Conservation (phyloP, 2,113 vertebrate genomes). For the Cochlearius cochlearius region DNA sequence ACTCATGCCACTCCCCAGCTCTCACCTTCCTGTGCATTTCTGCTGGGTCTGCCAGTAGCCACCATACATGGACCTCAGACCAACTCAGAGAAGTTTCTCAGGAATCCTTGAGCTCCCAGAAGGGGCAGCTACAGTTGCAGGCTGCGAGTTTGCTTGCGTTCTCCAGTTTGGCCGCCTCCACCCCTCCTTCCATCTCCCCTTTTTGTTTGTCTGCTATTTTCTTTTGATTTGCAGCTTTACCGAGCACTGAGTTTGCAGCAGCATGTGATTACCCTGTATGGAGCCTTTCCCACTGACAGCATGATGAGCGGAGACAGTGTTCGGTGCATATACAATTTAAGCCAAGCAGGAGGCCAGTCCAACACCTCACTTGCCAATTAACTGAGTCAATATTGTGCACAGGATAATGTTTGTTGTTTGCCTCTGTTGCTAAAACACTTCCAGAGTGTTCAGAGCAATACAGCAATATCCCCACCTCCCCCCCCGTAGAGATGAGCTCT, state of each 20-base stretch:
- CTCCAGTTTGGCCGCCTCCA: not conserved
- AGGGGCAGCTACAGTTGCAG: not conserved
- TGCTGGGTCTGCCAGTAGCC: not conserved
- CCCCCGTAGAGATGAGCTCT: not conserved
- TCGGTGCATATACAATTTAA: conserved; percentile 32
- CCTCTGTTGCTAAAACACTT: conserved; percentile 51
- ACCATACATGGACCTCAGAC: not conserved
- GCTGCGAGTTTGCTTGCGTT: not conserved
- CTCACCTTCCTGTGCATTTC: not conserved
- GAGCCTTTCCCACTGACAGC: conserved; percentile 55
- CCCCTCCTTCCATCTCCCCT: not conserved
- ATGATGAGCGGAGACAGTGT: conserved; percentile 26
- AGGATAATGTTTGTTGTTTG: conserved; percentile 49
- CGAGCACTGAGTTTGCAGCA: not conserved
- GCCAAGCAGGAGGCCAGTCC: conserved; percentile 49
- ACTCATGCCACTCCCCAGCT: not conserved
- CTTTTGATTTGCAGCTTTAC: conserved; percentile 58
- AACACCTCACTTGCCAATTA: conserved; percentile 56
- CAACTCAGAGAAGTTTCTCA: not conserved
- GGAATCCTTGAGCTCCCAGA: not conserved
- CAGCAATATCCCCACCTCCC: not conserved
- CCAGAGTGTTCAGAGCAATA: not conserved
- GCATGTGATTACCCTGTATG: conserved; percentile 41
- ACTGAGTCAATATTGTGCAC: conserved; percentile 18
- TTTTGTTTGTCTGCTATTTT: conserved; percentile 5